Conservation (phyloP, 2,113 vertebrate species). For the Cebidichthys violaceus region DNA sequence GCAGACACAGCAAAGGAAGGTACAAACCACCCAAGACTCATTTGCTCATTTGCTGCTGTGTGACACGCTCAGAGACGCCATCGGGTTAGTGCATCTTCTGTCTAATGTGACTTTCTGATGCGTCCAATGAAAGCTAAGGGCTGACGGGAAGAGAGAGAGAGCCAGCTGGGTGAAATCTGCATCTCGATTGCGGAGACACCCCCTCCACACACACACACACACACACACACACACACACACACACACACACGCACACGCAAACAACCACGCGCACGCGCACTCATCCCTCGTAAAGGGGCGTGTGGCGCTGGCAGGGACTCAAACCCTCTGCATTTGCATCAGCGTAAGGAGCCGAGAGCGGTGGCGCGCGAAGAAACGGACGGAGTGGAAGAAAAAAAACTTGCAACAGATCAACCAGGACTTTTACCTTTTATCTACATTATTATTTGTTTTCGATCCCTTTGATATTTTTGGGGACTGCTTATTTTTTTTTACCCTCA, state of each 20-base stretch:
- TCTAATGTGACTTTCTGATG: slow-evolving; percentile 45
- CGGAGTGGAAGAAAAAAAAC: slow-evolving; percentile 25
- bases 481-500: background rate
- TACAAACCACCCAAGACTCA: background rate
- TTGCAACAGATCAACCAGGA: slow-evolving; percentile 42
- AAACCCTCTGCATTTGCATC: slow-evolving; percentile 66
- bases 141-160: slow-evolving; percentile 28
- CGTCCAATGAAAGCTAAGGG: slow-evolving; percentile 29
- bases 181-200: slow-evolving; percentile 56
- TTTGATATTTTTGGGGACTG: slow-evolving; percentile 33
- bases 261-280: slow-evolving; percentile 45
- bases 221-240: slow-evolving; percentile 5
- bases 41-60: background rate
- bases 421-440: slow-evolving; percentile 24
- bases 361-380: slow-evolving; percentile 55
- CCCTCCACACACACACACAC: slow-evolving; percentile 4
- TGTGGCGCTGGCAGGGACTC: slow-evolving; percentile 68
- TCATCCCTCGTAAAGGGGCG: slow-evolving; percentile 75
- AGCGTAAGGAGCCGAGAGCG: slow-evolving; percentile 48
- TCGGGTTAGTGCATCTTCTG: background rate
- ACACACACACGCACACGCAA: slow-evolving; percentile 6
- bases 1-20: background rate
- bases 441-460: background rate
- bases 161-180: slow-evolving; percentile 65
- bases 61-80: slow-evolving; percentile 3